phyloP scores from a whole-genome alignment of 2,888 invertebrate genomes.

The Boloria selene region DNA sequence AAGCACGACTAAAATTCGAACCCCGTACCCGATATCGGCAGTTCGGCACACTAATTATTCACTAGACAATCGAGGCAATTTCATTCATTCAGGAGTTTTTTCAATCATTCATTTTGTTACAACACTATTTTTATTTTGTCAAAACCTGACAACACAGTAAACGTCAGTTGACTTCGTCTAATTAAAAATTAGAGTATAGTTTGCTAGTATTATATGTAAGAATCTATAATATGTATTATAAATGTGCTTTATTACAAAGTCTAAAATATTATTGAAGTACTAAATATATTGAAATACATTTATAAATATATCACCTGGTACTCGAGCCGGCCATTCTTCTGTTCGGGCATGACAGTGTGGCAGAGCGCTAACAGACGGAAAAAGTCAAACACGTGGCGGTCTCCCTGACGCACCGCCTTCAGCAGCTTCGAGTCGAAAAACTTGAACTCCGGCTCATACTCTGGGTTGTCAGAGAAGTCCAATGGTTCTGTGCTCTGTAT shows the following conservation, averaged over 20 bases:
- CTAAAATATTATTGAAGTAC: neutral
- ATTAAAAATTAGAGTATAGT: too few species aligned
- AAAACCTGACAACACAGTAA: too few species aligned
- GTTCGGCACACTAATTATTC: too few species aligned
- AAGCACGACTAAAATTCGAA: too few species aligned
- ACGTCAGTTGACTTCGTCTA: too few species aligned
- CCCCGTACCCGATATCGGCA: too few species aligned
- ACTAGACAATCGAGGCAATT: too few species aligned
- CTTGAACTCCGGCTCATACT: constrained; percentile 95
- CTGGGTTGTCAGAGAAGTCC: constrained; percentile 97
- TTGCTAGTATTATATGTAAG: too few species aligned
- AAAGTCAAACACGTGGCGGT: constrained; percentile 91
- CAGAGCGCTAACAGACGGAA: constrained; percentile 96
- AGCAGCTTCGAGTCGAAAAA: constrained; percentile 95
- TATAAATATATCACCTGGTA: constrained; percentile 82
- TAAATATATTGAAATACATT: neutral
- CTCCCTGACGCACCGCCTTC: constrained; percentile 89
- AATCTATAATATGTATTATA: too few species aligned
- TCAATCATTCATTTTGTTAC: too few species aligned
- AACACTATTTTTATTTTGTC: too few species aligned
- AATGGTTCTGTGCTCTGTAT: constrained; percentile 88
- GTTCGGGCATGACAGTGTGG: constrained; percentile 99
- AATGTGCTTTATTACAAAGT: neutral
- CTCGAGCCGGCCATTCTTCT: constrained; percentile 89
- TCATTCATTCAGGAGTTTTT: too few species aligned